Base-by-base conservation (phyloP, 2,113 vertebrate genomes). In the Eptesicus fuscus region DNA sequence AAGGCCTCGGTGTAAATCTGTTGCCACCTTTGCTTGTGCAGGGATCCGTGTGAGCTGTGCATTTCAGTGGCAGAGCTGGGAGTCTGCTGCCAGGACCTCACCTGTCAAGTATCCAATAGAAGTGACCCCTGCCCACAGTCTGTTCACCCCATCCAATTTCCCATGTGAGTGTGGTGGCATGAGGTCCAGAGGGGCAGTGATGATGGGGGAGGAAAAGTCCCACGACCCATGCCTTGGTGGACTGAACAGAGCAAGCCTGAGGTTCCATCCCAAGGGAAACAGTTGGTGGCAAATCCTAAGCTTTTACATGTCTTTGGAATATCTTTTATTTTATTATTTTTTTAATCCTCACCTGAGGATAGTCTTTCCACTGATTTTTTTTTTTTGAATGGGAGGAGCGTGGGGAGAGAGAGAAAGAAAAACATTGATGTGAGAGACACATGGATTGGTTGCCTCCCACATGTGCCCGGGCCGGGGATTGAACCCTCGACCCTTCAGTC, bases 41-140 rank as follows among this genome's bases (percentile, higher is more conserved):
- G 79, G 30, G 63, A 37, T n/a, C 20, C 47, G 0, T 0, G 5
- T 4, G 22, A 40, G 23, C 40, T 0, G 0, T 35, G 23, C 53
- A 22, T 20, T 53, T 37, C 40, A 0, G 22, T 4, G 32, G 17
- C 2, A 1, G 25, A 30, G 53, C 61, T 53, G 59, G 35, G 37
- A 44, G 2, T 56, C 40, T 53, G n/a, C 28, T 28, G 37, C 9
- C 32, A 65, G 59, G 53, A 12, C 11, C 49, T 8, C 8, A 3
- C 40, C 40, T 4, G 4, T 37, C 78, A 69, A 35, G 37, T 3
- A 44, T 37, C 59, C 40, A 74, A 35, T 18, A 44, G 71, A 83
- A 88, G 71, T 80, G 44, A 74, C 20, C 22, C 47, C 65, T 37
- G 73, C 63, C n/a, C 47, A 16, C 9, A 51, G 63, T 37, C 59